phyloP scores from a whole-genome alignment of 2,113 vertebrate species.

The Thryonomys swinderianus region DNA sequence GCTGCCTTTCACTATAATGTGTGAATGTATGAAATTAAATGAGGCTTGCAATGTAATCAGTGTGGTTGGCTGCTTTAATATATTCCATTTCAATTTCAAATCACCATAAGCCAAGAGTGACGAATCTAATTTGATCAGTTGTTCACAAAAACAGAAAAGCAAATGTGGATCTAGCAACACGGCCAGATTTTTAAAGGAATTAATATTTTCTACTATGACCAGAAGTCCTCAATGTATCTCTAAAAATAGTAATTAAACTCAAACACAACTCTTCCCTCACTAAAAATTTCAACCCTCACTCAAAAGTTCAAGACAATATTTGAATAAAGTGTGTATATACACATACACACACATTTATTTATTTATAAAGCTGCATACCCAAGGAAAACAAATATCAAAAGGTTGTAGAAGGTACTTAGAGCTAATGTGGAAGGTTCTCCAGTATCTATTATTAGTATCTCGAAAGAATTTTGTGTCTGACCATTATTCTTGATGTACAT shows the following conservation, averaged over 20 bases:
- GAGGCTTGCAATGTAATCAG: conserved; percentile 91
- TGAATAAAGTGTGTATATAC: conserved; percentile 55
- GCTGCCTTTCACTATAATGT: conserved; percentile 84
- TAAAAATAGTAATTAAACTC: conserved; percentile 56
- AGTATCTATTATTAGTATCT: background rate
- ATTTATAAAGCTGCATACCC: conserved; percentile 33
- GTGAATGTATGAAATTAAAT: conserved; percentile 89
- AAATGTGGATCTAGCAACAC: conserved; percentile 77
- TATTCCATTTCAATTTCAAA: conserved; percentile 91
- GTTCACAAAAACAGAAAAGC: conserved; percentile 85
- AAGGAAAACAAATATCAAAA: conserved; percentile 71
- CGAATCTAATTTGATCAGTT: conserved; percentile 88
- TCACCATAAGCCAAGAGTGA: conserved; percentile 87
- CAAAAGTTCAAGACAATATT: conserved; percentile 6
- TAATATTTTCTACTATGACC: conserved; percentile 74
- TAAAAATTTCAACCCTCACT: conserved; percentile 12
- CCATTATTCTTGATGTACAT: conserved; percentile 18
- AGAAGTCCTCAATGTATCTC: conserved; percentile 71
- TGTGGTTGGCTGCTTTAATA: conserved; percentile 89
- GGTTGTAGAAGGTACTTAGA: conserved; percentile 26
- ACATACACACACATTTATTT: background rate
- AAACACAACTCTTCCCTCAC: conserved; percentile 54
- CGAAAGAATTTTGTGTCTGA: background rate
- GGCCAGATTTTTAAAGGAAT: conserved; percentile 80
- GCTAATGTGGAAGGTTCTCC: background rate